Conservation (phyloP, 2,113 vertebrate genomes). For the Albula goreensis region DNA sequence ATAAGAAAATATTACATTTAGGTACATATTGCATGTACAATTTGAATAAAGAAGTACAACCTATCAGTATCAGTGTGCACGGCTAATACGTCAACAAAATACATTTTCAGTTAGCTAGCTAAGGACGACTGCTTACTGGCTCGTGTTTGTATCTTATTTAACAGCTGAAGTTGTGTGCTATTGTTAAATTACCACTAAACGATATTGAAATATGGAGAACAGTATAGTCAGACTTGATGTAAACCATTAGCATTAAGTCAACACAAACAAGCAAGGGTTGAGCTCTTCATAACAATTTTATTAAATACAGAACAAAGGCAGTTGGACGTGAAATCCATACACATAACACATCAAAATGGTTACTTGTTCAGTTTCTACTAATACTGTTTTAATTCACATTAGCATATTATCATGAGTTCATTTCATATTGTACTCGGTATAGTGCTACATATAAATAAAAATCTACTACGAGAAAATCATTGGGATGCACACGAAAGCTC, state of each 20-base stretch:
- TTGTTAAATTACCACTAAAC: background rate
- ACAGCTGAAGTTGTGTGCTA: too few relatives aligned
- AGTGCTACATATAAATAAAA: conserved; percentile 33
- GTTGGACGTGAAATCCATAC: conserved; percentile 61
- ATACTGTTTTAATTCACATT: conserved; percentile 24
- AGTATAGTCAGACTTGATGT: background rate
- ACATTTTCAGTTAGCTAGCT: too few relatives aligned
- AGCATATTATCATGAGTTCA: background rate
- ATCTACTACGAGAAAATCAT: conserved; percentile 19
- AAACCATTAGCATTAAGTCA: background rate
- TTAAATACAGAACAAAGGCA: conserved; percentile 83
- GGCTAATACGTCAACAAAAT: too few relatives aligned
- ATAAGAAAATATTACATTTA: too few relatives aligned
- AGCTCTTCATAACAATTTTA: conserved; percentile 62
- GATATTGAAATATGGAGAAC: background rate
- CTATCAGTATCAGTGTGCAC: too few relatives aligned
- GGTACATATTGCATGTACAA: too few relatives aligned
- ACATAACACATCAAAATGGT: conserved; percentile 22
- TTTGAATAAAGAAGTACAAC: too few relatives aligned
- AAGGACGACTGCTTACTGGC: too few relatives aligned
- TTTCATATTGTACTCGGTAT: conserved; percentile 20
- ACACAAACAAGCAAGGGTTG: conserved; percentile 3
- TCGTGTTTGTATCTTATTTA: background rate
- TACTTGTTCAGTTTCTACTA: conserved; percentile 17
- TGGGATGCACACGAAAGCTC: conserved; percentile 27